Conservation (phyloP, 2,797 vertebrate genomes). For the Channa striata region DNA sequence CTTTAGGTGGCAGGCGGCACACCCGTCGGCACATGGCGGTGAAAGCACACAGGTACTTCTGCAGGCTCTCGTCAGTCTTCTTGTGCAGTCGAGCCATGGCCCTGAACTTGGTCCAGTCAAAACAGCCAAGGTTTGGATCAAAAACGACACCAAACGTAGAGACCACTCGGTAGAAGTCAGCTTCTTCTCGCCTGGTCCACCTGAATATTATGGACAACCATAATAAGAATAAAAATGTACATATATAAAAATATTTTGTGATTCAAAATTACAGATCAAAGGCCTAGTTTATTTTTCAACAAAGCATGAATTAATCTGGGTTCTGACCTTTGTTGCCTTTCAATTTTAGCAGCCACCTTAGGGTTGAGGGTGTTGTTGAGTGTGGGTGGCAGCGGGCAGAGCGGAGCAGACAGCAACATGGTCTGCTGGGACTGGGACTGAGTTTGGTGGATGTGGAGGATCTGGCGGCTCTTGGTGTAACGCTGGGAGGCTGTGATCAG, state of each 20-base stretch:
- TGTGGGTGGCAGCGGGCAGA: slow-evolving; percentile 86
- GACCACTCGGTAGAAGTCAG: slow-evolving; percentile 98
- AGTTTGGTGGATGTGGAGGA: slow-evolving; percentile 91
- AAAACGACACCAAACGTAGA: slow-evolving; percentile 99
- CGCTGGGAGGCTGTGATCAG: slow-evolving; percentile 97
- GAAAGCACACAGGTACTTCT: slow-evolving; percentile 97
- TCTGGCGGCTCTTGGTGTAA: slow-evolving; percentile 94
- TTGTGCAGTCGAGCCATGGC: slow-evolving; percentile 98
- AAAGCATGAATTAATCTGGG: not conserved
- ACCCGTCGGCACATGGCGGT: slow-evolving; percentile 97
- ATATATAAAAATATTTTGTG: not conserved
- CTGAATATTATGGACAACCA: slow-evolving; percentile 67
- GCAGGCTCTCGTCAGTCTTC: slow-evolving; percentile 97
- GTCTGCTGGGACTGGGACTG: slow-evolving; percentile 83
- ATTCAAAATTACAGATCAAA: not conserved
- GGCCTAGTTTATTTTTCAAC: not conserved
- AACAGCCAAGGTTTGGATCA: slow-evolving; percentile 91
- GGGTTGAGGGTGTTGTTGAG: slow-evolving; percentile 92
- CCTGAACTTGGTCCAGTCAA: slow-evolving; percentile 99
- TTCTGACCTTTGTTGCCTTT: slow-evolving; percentile 95
- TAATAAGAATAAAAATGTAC: not conserved
- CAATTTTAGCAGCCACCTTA: slow-evolving; percentile 98
- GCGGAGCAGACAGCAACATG: slow-evolving; percentile 82
- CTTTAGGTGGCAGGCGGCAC: slow-evolving; percentile 94
- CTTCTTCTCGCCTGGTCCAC: slow-evolving; percentile 98